phyloP scores from a whole-genome alignment of 1,140 invertebrate species.

The Drosophila parabipectinata region DNA sequence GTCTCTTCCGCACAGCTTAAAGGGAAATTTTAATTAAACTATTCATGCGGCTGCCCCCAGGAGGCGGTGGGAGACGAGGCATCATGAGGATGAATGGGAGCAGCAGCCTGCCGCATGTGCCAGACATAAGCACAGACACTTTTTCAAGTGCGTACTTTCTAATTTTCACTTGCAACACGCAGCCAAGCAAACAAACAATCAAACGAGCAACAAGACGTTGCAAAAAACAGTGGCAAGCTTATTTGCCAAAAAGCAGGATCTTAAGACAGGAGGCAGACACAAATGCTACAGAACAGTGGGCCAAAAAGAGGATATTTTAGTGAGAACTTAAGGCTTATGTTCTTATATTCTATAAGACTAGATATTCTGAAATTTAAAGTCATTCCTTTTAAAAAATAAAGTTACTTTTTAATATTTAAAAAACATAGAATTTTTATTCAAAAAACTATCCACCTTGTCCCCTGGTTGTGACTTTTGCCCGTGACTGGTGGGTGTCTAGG shows the following conservation, averaged over 20 bases:
- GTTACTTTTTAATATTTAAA: too few relatives aligned
- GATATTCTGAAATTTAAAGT: background rate
- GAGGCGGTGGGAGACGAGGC: background rate
- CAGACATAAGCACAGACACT: slow-evolving; percentile 76
- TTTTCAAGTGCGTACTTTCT: slow-evolving; percentile 80
- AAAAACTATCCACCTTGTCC: background rate
- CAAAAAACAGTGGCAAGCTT: slow-evolving; percentile 54
- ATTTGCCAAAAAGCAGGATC: slow-evolving; percentile 44
- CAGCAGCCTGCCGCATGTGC: slow-evolving; percentile 42
- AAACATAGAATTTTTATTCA: background rate
- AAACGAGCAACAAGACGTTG: slow-evolving; percentile 49
- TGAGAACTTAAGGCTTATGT: too few relatives aligned
- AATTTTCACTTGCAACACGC: slow-evolving; percentile 78
- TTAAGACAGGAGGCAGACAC: background rate
- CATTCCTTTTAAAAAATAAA: too few relatives aligned
- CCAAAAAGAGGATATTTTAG: too few relatives aligned
- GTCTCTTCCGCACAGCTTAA: slow-evolving; percentile 59
- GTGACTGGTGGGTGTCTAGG: slow-evolving; percentile 68
- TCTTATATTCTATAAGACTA: too few relatives aligned
- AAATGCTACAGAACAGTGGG: background rate
- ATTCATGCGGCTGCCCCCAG: slow-evolving; percentile 52
- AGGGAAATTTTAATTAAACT: slow-evolving; percentile 81
- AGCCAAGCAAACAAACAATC: slow-evolving; percentile 63
- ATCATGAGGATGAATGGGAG: slow-evolving; percentile 18
- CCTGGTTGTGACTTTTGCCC: slow-evolving; percentile 61